Conservation (phyloP, 2,888 invertebrate genomes). For the Pachymerium ferrugineum region DNA sequence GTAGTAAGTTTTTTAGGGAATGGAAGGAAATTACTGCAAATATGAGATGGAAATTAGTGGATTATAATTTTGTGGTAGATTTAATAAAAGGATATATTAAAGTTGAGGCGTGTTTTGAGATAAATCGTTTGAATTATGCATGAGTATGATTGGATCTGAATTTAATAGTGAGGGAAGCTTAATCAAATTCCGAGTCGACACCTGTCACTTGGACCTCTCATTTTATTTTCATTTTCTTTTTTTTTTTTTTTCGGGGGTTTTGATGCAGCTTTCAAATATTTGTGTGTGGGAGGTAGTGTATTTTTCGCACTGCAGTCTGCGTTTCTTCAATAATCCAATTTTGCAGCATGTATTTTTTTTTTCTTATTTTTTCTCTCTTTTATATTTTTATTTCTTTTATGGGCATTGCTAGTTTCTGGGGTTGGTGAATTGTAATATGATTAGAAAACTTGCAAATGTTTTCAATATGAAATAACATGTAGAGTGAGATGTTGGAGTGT, state of each 20-base stretch:
- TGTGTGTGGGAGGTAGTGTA: neutral
- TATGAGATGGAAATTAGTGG: neutral
- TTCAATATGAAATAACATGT: neutral
- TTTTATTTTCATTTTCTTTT: constrained; percentile 7
- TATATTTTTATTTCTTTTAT: neutral
- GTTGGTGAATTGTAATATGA: constrained; percentile 19
- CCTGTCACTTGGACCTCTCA: constrained; percentile 18
- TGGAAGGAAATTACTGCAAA: neutral
- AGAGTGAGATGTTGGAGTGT: neutral
- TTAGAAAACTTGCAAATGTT: constrained; percentile 10
- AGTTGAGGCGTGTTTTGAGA: neutral
- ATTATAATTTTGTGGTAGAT: neutral
- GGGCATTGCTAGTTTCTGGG: neutral
- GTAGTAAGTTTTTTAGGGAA: neutral
- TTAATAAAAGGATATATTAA: constrained; percentile 27
- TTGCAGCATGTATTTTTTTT: neutral
- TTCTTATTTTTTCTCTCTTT: too few relatives aligned
- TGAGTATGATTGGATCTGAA: constrained; percentile 23
- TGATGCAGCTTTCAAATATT: neutral
- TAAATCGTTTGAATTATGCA: constrained; percentile 27
- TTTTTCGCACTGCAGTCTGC: neutral
- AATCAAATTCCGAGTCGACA: constrained; percentile 27
- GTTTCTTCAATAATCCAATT: constrained; percentile 22
- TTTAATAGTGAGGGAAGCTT: constrained; percentile 23
- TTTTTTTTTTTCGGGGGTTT: neutral